A percentile compares a stretch with the other conserved stretches of the same genome.
These are phyloP conservation scores for Phylloscopus whistleri DNA, from an alignment of 2,113 vertebrate species.

Conservation along the genomic window DNA sequence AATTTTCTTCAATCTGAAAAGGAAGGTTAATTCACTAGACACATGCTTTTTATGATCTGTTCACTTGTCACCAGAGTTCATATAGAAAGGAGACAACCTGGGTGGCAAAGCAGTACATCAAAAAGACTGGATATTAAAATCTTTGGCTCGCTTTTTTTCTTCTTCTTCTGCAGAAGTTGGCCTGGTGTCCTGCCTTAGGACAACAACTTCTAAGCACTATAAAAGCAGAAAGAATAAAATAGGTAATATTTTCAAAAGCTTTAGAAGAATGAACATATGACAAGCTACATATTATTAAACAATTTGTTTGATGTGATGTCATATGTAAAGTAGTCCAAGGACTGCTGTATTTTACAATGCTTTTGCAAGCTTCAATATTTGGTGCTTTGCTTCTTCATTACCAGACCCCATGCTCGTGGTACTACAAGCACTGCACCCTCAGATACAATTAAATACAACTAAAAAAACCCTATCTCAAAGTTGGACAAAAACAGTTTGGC, in stretches of 20 bases:
- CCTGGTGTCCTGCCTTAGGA: background rate
- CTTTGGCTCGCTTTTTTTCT: background rate
- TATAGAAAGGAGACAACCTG: background rate
- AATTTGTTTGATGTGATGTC: background rate
- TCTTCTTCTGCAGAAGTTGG: background rate
- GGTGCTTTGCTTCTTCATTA: background rate
- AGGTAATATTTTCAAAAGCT: background rate
- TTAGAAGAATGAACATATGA: background rate
- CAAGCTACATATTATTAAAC: background rate
- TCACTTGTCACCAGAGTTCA: background rate
- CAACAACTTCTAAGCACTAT: background rate
- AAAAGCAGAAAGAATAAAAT: background rate
- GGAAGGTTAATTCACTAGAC: background rate
- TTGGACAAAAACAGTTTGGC: background rate
- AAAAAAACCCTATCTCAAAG: background rate
- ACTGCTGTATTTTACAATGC: background rate
- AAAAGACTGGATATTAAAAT: background rate
- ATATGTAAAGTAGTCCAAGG: background rate
- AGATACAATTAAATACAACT: background rate
- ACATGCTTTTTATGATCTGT: accelerated
- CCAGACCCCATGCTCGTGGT: background rate
- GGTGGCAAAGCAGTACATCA: background rate
- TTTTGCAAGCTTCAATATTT: background rate
- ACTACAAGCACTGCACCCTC: accelerated
- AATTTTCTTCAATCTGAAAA: background rate